These are phyloP conservation scores for Edolisoma coerulescens DNA, from an alignment of 2,113 vertebrate species.

Conservation along the genomic window DNA sequence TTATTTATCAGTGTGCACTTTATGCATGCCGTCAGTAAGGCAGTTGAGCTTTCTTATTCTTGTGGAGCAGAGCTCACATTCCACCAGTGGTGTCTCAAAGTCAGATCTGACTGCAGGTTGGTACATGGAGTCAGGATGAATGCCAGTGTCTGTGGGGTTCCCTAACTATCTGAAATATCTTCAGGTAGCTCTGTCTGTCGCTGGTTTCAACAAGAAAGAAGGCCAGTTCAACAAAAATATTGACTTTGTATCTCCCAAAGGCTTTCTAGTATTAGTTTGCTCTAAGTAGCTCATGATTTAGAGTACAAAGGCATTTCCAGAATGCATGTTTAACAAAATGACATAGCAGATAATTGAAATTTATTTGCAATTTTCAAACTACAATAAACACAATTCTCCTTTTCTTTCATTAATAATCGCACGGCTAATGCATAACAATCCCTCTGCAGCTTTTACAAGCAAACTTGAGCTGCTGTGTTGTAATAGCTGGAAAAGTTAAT, in stretches of 20 bases:
- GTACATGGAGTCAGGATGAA: neutral
- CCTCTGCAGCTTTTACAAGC: constrained; percentile 87
- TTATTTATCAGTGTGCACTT: neutral
- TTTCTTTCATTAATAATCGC: constrained; percentile 90
- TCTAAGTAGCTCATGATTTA: constrained; percentile 81
- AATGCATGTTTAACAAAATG: constrained; percentile 86
- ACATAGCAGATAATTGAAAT: constrained; percentile 95
- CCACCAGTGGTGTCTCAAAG: neutral
- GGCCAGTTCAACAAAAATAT: constrained; percentile 62
- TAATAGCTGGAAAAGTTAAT: constrained; percentile 98
- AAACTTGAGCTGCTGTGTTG: constrained; percentile 86
- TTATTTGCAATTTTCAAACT: constrained; percentile 91
- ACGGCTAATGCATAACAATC: constrained; percentile 87
- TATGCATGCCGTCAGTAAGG: neutral
- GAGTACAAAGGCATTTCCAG: constrained; percentile 79
- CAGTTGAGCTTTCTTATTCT: neutral
- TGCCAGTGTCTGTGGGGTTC: neutral
- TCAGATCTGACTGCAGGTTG: neutral
- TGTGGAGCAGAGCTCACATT: neutral
- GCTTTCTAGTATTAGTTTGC: constrained; percentile 74
- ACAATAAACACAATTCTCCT: constrained; percentile 91
- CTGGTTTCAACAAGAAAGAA: constrained; percentile 37
- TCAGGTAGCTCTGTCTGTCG: constrained; percentile 46
- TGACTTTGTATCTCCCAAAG: constrained; percentile 70
- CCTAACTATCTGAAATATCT: constrained; percentile 1